Evolutionary conservation across 2,888 invertebrate species (phyloP), one percentile per base, ranked within the genome.

Genomic region (Apodemia mormo): DNA sequence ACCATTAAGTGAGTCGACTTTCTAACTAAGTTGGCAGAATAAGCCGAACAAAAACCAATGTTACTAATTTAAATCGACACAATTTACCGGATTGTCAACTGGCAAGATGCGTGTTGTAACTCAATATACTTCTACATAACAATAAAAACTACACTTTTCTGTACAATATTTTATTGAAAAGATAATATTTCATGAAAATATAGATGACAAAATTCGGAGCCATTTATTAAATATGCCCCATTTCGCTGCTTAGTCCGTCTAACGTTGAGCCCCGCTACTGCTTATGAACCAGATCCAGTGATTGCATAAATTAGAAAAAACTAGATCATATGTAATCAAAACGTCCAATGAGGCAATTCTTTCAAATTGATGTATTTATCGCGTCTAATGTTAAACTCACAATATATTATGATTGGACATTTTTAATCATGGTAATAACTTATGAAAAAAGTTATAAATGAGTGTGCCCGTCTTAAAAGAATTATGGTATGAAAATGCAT

Each of bases 361-460:
- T 61, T 61, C 10, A 61, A 61, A 61, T 61, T 30, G 61, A 61
- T 30, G 61, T 61, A 61, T 61, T 61, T 61, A 61, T 61, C 14
- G 30, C 29, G 10, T 61, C 33, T 61, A 30, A 30, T 4, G 2
- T 56, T 56, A 56, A 49, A 56, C 56, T 56, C 56, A 29, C 29
- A 56, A 56, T 56, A 56, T 29, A 56, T 56, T 56, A 2, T 56
- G 22, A n/a, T 56, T 56, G 33, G 33, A 61, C 61, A 61, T 61
- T 61, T 61, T 61, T 10, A 56, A 56, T 56, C 49, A 49, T 49
- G 14, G 14, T 49, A 49, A 49, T 49, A 14, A 49, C 14, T 49
- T 49, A 49, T 49, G 4, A 14, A 1, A 49, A 49, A 49, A 6
- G 14, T 2, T 49, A 5, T 14, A 5, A 49, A 14, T 49, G 49